Evolutionary conservation across 30 jellyfish, hydroid and myxozoan species (phyloP).

Genomic region (Hydra vulgaris): DNA sequence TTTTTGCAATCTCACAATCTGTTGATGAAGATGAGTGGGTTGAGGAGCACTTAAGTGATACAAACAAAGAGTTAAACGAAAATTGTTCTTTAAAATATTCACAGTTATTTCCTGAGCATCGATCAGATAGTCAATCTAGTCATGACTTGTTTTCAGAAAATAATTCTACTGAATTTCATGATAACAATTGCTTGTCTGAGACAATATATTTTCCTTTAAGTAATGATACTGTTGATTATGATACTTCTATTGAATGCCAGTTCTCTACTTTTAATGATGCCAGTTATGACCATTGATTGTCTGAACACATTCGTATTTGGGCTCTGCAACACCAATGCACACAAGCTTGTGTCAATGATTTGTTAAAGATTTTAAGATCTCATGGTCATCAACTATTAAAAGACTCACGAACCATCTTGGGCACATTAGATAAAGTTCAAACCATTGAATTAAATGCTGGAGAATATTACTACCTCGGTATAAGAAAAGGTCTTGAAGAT

Average conservation of each 20-base stretch:
- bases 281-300: not conserved
- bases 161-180: not conserved
- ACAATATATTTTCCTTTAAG: not conserved
- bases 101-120: not conserved
- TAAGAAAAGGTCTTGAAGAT: not conserved
- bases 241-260: not conserved
- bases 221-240: not conserved
- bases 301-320: not conserved
- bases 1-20: not conserved
- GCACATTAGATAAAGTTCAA: not conserved
- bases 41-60: not conserved
- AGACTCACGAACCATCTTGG: not conserved
- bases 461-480: not conserved
- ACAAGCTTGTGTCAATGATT: not conserved
- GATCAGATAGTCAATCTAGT: not conserved
- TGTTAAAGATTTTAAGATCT: not conserved
- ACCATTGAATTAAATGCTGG: not conserved
- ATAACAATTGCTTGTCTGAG: not conserved
- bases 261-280: too few relatives aligned
- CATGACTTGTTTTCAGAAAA: not conserved
- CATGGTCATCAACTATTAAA: too few relatives aligned
- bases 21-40: not conserved
- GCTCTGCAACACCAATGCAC: not conserved
- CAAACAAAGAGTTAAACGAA: not conserved
- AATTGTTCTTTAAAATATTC: not conserved